phyloP scores from a whole-genome alignment of 1,140 invertebrate genomes.

The Macrotrachela quadricornifera region DNA sequence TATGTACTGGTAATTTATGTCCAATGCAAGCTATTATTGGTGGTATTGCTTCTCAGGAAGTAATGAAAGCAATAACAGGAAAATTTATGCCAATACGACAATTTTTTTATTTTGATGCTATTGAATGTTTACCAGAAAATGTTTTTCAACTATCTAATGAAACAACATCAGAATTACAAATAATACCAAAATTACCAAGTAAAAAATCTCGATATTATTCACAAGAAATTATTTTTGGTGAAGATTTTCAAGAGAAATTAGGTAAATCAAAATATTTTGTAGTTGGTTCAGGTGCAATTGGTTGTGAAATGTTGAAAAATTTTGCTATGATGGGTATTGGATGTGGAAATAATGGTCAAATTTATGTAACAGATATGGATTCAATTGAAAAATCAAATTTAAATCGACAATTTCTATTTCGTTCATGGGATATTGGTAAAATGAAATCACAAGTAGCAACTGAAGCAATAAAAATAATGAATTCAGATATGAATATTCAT shows the following conservation, averaged over 20 bases:
- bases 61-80: slow-evolving; percentile 71
- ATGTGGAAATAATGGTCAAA: slow-evolving; percentile 34
- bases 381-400: slow-evolving; percentile 95
- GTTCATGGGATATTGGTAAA: slow-evolving; percentile 64
- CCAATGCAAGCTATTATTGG: slow-evolving; percentile 85
- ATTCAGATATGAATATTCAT: slow-evolving; percentile 60
- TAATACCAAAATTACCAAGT: no score
- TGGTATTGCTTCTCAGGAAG: slow-evolving; percentile 81
- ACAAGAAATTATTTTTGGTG: slow-evolving; percentile 77
- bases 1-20: slow-evolving; percentile 53
- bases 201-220: slow-evolving; percentile 62
- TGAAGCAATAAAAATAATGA: slow-evolving; percentile 54
- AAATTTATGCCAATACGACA: slow-evolving; percentile 87
- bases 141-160: slow-evolving; percentile 16
- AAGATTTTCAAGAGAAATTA: slow-evolving; percentile 63
- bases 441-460: slow-evolving; percentile 73
- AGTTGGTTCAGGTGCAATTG: slow-evolving; percentile 83
- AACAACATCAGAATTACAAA: background rate
- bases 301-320: slow-evolving; percentile 93
- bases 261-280: slow-evolving; percentile 52
- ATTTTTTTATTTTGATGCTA: slow-evolving; percentile 84
- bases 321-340: slow-evolving; percentile 92
- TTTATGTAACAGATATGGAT: slow-evolving; percentile 94
- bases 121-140: slow-evolving; percentile 64
- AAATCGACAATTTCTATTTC: slow-evolving; percentile 91